A percentile compares a stretch with the other conserved stretches of the same genome.
Evolutionary conservation across 2,113 vertebrate species (phyloP).

Genomic region (Tautogolabrus adspersus): DNA sequence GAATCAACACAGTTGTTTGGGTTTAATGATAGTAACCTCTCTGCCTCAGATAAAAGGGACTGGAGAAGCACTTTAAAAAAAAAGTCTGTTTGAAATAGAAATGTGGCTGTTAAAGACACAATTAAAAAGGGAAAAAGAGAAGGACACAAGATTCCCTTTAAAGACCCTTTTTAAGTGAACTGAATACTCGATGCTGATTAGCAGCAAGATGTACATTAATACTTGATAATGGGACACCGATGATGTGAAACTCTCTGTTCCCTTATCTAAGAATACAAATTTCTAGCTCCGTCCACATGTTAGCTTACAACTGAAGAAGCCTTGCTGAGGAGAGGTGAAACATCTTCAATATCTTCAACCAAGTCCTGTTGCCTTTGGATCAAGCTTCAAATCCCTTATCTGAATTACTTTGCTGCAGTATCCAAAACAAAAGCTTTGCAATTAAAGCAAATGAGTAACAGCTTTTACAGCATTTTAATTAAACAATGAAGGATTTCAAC

Average conservation of each 20-base stretch:
- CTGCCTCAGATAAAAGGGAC: neutral
- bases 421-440: no score
- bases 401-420: no score
- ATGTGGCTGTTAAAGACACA: neutral
- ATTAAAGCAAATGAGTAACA: no score
- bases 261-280: neutral
- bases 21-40: slow-evolving; percentile 10
- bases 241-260: neutral
- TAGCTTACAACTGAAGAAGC: no score
- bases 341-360: no score
- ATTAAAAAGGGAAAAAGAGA: slow-evolving; percentile 1
- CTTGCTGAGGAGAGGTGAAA: no score
- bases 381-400: no score
- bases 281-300: no score
- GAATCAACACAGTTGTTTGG: neutral
- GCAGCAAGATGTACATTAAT: neutral
- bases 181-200: neutral
- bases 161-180: no score
- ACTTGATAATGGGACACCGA: neutral
- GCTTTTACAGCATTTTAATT: no score
- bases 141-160: neutral
- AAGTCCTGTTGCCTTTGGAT: no score
- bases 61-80: neutral
- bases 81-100: neutral
- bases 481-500: no score